Base-by-base conservation (phyloP, 2,888 invertebrate species). In the Smittia aterrima region DNA sequence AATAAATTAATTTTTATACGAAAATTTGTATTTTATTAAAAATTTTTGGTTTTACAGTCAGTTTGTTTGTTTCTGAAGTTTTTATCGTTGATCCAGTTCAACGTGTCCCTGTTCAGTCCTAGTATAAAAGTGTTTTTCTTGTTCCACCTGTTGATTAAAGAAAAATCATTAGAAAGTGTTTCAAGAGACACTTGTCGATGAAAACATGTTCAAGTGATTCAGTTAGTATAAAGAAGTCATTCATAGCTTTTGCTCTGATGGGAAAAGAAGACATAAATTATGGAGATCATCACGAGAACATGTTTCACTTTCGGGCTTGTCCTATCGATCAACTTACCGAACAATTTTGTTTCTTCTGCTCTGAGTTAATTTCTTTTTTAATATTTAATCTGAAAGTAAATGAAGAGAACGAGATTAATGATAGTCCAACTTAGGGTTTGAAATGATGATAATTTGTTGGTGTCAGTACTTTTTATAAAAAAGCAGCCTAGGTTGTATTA, bases 221-320 rank as follows among this genome's bases (percentile, higher is more conserved):
- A 32, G 32, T 9, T 3, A n/a, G n/a, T n/a, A 32, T 32, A 32
- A 32, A 32, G 9, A 32, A 32, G 4, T 32, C 32, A 32, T 32
- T 32, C 32, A 32, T 32, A 6, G 32, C 32, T 32, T 32, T 32
- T 32, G 32, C 53, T 70, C 54, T 41, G 70, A 25, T 53, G 70
- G 70, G 70, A 70, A 70, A 70, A 70, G 70, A 70, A 70, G 70
- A 70, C 70, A 70, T 38, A 67, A 16, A 16, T 27, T 41, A 54
- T 67, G 9, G 53, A 27, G 25, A 70, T 53, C 54, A 70, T 70
- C 70, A 53, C 32, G 47, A 32, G 32, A 32, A 32, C 32, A 6
- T 32, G 32, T 47, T 16, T 47, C 53, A 47, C 53, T 27, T 32
- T 27, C 18, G 7, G 22, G n/a, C 32, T 66, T 27, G 7, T 16